Evolutionary conservation across 2,113 vertebrate species (phyloP).

Genomic region (Marcusenius ussheri): DNA sequence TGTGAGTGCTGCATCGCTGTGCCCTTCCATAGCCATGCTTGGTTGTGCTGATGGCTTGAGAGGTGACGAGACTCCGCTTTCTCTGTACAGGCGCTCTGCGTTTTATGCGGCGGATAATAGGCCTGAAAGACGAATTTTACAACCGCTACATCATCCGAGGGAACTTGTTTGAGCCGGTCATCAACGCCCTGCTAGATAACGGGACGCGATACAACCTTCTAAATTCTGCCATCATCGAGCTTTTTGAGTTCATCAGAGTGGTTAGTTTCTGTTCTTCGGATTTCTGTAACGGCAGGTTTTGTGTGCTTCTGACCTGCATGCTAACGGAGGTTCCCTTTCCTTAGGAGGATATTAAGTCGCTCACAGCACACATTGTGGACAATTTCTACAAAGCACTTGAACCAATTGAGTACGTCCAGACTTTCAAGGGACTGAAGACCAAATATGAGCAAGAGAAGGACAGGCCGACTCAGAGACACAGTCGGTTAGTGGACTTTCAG

Average conservation of each 20-base stretch:
- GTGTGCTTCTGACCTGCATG: not conserved
- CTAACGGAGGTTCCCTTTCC: constrained; percentile 30
- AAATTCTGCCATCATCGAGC: constrained; percentile 93
- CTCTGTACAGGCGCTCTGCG: constrained; percentile 81
- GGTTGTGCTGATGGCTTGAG: not conserved
- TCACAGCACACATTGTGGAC: constrained; percentile 96
- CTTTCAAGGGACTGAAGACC: constrained; percentile 94
- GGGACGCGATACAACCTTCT: constrained; percentile 96
- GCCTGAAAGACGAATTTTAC: constrained; percentile 96
- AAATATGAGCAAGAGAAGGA: constrained; percentile 97
- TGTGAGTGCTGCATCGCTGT: constrained; percentile 72
- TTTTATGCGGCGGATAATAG: constrained; percentile 97
- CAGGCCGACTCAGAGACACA: constrained; percentile 85
- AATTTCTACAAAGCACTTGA: constrained; percentile 98
- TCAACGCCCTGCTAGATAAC: constrained; percentile 94
- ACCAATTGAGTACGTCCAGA: constrained; percentile 96
- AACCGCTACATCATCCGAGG: constrained; percentile 98
- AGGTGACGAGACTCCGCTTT: not conserved
- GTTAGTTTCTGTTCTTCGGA: constrained; percentile 54
- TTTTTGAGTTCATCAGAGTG: constrained; percentile 98
- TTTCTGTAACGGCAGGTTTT: not conserved
- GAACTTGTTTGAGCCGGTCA: constrained; percentile 95
- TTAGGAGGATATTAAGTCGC: constrained; percentile 95
- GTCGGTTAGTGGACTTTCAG: constrained; percentile 63
- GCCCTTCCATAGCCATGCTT: not conserved